Conservation (phyloP, 2,888 invertebrate species). For the Epirrhoe tristata region DNA sequence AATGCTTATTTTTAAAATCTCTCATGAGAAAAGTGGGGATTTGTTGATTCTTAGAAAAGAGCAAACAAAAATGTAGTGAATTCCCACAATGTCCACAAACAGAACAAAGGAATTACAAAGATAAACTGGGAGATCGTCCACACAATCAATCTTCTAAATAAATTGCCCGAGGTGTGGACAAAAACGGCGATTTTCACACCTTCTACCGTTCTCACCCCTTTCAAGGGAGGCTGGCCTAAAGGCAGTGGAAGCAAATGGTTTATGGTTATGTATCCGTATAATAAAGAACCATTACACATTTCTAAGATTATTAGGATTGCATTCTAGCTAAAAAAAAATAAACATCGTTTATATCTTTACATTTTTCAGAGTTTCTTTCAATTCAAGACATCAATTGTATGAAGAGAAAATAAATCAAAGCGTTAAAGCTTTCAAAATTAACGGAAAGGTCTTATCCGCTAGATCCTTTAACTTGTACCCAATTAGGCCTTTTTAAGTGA, state of each 20-base stretch:
- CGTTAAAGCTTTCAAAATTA: background rate
- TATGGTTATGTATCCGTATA: background rate
- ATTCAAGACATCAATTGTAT: background rate
- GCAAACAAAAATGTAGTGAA: background rate
- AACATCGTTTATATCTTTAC: background rate
- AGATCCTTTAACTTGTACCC: background rate
- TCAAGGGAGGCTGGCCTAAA: background rate
- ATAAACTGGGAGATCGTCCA: slow-evolving; percentile 20
- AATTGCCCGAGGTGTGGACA: slow-evolving; percentile 33
- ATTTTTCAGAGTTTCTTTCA: background rate
- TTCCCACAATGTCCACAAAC: slow-evolving; percentile 13
- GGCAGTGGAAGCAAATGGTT: background rate
- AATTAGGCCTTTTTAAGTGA: background rate
- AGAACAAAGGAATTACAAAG: slow-evolving; percentile 16
- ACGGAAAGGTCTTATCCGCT: slow-evolving; percentile 2
- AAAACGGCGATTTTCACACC: slow-evolving; percentile 13
- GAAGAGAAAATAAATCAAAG: background rate
- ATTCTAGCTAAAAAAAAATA: no score
- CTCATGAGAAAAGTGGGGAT: no score
- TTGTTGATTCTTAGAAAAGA: no score
- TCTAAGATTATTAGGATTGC: no score
- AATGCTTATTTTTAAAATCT: no score
- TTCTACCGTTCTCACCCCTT: slow-evolving; percentile 1
- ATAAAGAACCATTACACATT: no score
- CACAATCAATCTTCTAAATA: slow-evolving; percentile 39